These are phyloP conservation scores for Xerus rutilus DNA, from an alignment of 2,797 vertebrate species.

Conservation along the genomic window DNA sequence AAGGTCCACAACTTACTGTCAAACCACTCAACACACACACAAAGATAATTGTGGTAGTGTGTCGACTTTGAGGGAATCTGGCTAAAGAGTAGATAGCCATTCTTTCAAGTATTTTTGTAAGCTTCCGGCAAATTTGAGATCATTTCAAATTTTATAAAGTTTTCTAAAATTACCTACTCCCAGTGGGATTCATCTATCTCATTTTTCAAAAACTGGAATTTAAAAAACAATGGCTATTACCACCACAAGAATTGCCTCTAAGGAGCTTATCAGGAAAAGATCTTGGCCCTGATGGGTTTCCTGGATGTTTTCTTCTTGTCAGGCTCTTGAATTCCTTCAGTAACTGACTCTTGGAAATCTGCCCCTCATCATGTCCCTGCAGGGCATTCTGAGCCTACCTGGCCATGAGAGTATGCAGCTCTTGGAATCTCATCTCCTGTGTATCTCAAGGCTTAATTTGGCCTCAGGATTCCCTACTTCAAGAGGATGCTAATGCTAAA, in stretches of 20 bases:
- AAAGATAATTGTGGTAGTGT: not conserved
- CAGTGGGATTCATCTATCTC: not conserved
- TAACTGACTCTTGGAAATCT: not conserved
- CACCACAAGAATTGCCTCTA: not conserved
- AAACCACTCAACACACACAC: too few species aligned
- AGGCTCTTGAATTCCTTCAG: not conserved
- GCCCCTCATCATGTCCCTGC: not conserved
- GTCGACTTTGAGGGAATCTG: not conserved
- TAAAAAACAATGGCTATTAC: too few species aligned
- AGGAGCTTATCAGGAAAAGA: constrained; percentile 19
- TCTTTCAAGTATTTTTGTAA: constrained; percentile 1
- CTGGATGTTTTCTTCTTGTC: constrained; percentile 12
- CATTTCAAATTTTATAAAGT: not conserved
- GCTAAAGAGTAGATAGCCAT: not conserved
- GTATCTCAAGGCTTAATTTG: constrained; percentile 5
- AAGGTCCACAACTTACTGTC: not conserved
- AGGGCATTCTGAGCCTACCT: not conserved
- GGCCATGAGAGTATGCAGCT: not conserved
- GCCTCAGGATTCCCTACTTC: not conserved
- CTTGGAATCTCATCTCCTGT: not conserved
- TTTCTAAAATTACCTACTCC: constrained; percentile 19
- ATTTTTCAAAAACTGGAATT: constrained; percentile 10
- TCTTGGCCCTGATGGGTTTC: constrained; percentile 50
- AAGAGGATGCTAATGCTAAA: not conserved
- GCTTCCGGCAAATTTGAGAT: constrained; percentile 29